Conservation (phyloP, 2,113 vertebrate species). For the Naja naja region DNA sequence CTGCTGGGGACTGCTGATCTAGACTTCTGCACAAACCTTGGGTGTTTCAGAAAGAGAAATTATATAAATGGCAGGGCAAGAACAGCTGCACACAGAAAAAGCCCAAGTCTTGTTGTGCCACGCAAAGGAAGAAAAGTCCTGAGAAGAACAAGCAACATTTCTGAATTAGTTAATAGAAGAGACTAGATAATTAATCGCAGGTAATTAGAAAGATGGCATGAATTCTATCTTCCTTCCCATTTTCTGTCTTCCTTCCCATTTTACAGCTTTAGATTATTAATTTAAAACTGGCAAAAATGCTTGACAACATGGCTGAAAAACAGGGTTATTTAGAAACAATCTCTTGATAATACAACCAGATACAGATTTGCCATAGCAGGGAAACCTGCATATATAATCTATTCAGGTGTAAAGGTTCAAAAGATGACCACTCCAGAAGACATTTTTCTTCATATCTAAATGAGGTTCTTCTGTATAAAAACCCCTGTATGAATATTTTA, state of each 20-base stretch:
- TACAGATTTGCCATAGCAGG: not conserved
- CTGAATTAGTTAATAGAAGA: not conserved
- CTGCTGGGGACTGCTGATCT: not conserved
- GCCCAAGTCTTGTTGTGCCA: not conserved
- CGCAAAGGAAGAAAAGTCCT: not conserved
- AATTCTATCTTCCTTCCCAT: not conserved
- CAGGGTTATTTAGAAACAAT: not conserved
- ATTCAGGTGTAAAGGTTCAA: not conserved
- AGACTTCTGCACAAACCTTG: not conserved
- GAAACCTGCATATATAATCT: not conserved
- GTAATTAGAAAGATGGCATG: not conserved
- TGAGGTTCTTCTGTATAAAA: not conserved
- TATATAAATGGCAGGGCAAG: not conserved
- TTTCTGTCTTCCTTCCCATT: not conserved
- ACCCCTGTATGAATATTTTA: not conserved
- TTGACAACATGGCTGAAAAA: not conserved
- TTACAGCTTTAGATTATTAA: not conserved
- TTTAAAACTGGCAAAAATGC: not conserved
- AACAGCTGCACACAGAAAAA: not conserved
- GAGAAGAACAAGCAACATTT: not conserved
- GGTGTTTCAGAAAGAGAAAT: not conserved
- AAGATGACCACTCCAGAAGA: not conserved
- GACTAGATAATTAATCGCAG: not conserved
- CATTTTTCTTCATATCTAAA: not conserved
- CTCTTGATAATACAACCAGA: not conserved